These are phyloP conservation scores for Coenonympha glycerion DNA, from an alignment of 2,888 invertebrate species.

Conservation along the genomic window DNA sequence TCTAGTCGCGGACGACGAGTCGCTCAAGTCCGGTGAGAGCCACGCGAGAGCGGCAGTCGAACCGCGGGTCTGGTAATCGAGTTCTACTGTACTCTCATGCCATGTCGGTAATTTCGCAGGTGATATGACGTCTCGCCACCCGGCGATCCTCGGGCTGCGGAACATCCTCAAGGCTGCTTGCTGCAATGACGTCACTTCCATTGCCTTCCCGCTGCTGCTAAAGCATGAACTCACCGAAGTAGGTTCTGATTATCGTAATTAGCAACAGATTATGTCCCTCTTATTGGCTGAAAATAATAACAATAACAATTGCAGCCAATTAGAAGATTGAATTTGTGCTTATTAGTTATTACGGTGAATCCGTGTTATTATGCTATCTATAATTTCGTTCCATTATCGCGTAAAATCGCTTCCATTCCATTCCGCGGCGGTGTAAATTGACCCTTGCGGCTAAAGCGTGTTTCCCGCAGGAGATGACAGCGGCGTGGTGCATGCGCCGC, in stretches of 20 bases:
- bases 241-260: conserved; percentile 18
- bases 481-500: conserved; percentile 95
- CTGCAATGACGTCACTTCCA: conserved; percentile 92
- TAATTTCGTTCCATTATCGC: too few relatives aligned
- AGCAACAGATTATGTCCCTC: background rate
- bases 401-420: too few relatives aligned
- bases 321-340: too few relatives aligned
- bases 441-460: background rate
- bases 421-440: too few relatives aligned
- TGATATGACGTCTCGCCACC: conserved; percentile 97
- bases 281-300: too few relatives aligned
- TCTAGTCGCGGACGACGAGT: conserved; percentile 90
- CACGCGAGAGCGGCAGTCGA: background rate
- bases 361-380: too few relatives aligned
- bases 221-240: conserved; percentile 96
- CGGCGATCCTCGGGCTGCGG: conserved; percentile 93
- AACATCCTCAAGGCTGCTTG: conserved; percentile 97
- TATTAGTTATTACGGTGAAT: too few relatives aligned
- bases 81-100: too few relatives aligned
- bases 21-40: conserved; percentile 59
- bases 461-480: conserved; percentile 89
- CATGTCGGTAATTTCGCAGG: conserved; percentile 48
- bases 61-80: background rate
- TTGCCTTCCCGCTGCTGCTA: conserved; percentile 94
- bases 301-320: too few relatives aligned